Base-by-base conservation (phyloP, 1,140 invertebrate genomes). In the Phenacoccus solenopsis region DNA sequence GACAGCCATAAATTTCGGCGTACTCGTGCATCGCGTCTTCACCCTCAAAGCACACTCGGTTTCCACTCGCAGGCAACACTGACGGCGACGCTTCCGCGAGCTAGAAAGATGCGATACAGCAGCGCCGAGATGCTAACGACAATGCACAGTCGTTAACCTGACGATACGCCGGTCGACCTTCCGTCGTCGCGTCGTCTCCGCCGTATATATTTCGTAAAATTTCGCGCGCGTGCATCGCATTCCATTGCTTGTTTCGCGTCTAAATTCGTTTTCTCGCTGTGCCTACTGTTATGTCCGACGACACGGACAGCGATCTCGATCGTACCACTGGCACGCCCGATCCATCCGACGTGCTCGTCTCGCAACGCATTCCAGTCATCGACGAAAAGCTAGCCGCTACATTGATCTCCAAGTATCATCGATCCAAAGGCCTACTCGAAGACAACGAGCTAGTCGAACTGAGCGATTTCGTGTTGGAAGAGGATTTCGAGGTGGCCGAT, bases 251-350 rank as follows among this genome's bases (percentile, higher is more conserved):
- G 5, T 5, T 32, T 32, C 30, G 30, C 30, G 30, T 32, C 13
- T 32, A 32, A 32, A 32, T 32, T 32, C 30, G 30, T 7, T 32
- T 32, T 32, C 20, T 16, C 56, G 7, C 56, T 20, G 56, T 5
- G 20, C 20, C 20, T 20, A 7, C 13, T 16, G 16, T 4, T 4
- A 64, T 64, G 59, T 64, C 59, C 59, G 59, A 64, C 22, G 59
- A 64, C 21, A 64, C 59, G 59, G 59, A 64, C 59, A 64, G 59
- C 20, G 59, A 64, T 27, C 16, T 64, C 12, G 59, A 64, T 24
- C 59, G 59, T 25, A 64, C 59, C 3, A 27, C 59, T 10, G 59
- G 59, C 2, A 64, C 59, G 22, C 59, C 59, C 3, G 59, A 64
- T 27, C 22, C 59, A 3, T 64, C 59, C 22, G 59, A 64, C 16